phyloP scores from a whole-genome alignment of 2,888 invertebrate species.

The Cetonia aurata region DNA sequence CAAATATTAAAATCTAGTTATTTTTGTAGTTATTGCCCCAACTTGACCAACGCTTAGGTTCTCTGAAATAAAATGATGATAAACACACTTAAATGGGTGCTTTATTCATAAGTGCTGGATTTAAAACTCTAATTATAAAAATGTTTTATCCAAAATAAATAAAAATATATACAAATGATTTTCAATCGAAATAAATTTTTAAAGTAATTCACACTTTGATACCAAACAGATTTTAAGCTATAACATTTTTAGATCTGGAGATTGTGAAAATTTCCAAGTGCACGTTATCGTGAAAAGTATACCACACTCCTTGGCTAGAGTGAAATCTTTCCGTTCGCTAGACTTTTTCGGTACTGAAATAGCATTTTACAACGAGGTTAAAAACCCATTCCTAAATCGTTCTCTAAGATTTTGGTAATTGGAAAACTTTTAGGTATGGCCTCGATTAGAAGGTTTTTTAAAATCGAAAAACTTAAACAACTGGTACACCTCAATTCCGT shows the following conservation, averaged over 20 bases:
- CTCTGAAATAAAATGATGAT: too few species aligned
- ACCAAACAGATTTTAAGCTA: too few species aligned
- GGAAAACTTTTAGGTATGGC: slow-evolving; percentile 62
- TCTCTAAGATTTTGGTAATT: slow-evolving; percentile 12
- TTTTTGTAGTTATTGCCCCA: too few species aligned
- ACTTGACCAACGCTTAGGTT: too few species aligned
- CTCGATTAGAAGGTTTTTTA: slow-evolving; percentile 65
- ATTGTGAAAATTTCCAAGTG: slow-evolving; percentile 53
- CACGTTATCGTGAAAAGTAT: slow-evolving; percentile 77
- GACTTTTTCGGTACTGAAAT: slow-evolving; percentile 82
- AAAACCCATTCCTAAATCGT: slow-evolving; percentile 27
- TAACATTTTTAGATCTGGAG: slow-evolving; percentile 30
- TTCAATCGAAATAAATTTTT: too few species aligned
- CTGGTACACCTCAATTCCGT: slow-evolving; percentile 56
- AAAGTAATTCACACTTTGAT: not conserved
- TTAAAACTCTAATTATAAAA: too few species aligned
- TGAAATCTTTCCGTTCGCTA: slow-evolving; percentile 74
- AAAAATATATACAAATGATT: too few species aligned
- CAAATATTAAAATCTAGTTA: too few species aligned
- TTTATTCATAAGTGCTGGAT: too few species aligned
- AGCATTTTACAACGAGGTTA: slow-evolving; percentile 71
- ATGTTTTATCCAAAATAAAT: too few species aligned
- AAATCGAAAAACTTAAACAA: slow-evolving; percentile 54
- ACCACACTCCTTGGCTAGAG: slow-evolving; percentile 73
- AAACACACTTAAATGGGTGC: too few species aligned